Evolutionary conservation across 2,888 invertebrate species (phyloP), one percentile per base, ranked within the genome.

Genomic region (Galeopsomyia nigrocyanea): DNA sequence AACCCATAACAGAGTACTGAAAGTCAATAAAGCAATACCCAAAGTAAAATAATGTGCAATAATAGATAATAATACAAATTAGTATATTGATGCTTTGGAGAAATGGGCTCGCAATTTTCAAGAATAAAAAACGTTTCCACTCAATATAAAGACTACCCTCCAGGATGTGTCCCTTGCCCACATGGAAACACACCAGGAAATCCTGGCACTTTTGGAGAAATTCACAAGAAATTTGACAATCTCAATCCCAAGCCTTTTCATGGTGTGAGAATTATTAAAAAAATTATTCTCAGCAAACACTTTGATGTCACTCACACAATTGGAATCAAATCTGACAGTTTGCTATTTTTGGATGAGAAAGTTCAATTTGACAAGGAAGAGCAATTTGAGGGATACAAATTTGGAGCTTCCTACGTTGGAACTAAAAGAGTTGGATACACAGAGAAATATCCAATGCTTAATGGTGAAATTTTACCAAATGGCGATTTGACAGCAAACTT

Each of bases 131-230:
- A 68, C n/a, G 0, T 62, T 31, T 22, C 75, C 16, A 16, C 13
- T 7, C 68, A 74, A 7, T 74, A 65, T 21, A 63, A 21, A 66
- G 61, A 77, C 57, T 68, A 66, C 51, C 68, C 75, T 3, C 61
- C 70, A 61, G 75, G 63, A 16, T 84, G 84, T 63, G 21, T 79
- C 17, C 78, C 76, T 14, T 83, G 83, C 64, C 74, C 76, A 1
- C 72, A 77, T 3, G 70, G 69, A 7, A 80, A 78, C 60, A 78
- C 65, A 46, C 84, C 84, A 1, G 84, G 84, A 3, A 84, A 84
- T 75, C 84, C 84, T 13, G 84, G 85, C n/a, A 83, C 81, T 22
- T 84, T 86, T 75, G 83, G 82, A 62, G 84, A 86, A 3, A 77
- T 86, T n/a, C 86, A 86, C 61, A 83, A 80, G 57, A 84, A 81